phyloP scores from a whole-genome alignment of 2,113 vertebrate species.

The Ahaetulla prasina region DNA sequence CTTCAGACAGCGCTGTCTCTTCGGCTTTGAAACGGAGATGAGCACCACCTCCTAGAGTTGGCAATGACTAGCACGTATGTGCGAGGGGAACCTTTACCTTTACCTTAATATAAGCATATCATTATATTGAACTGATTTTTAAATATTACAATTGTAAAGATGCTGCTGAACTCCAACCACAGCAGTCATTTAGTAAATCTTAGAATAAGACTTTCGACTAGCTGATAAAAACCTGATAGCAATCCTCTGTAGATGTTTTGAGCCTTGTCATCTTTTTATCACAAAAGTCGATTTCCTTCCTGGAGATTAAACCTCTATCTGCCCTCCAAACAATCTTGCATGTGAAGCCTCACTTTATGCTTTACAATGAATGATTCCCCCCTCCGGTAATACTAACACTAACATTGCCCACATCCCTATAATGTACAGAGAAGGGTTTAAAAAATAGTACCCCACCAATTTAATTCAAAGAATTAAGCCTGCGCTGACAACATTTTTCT shows the following conservation, averaged over 20 bases:
- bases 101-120: background rate
- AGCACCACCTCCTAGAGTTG: too few species aligned
- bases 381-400: background rate
- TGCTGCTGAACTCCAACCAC: background rate
- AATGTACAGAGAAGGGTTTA: background rate
- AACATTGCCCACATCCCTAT: background rate
- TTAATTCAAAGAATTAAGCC: background rate
- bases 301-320: background rate
- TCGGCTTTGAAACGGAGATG: too few species aligned
- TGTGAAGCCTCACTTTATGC: background rate
- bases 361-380: background rate
- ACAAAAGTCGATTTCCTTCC: background rate
- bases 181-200: background rate
- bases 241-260: background rate
- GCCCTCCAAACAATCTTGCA: background rate
- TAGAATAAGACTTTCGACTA: background rate
- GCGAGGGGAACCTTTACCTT: too few species aligned
- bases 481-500: background rate
- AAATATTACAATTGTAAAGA: background rate
- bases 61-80: too few species aligned
- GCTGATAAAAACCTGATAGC: background rate
- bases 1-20: too few species aligned
- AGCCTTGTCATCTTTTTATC: background rate
- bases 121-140: background rate
- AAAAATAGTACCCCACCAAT: background rate